Percentiles rank a stretch among this genome's conserved stretches.
Evolutionary conservation across 1,140 invertebrate genomes (phyloP).

Genomic region (Paralvinella palmiformis): DNA sequence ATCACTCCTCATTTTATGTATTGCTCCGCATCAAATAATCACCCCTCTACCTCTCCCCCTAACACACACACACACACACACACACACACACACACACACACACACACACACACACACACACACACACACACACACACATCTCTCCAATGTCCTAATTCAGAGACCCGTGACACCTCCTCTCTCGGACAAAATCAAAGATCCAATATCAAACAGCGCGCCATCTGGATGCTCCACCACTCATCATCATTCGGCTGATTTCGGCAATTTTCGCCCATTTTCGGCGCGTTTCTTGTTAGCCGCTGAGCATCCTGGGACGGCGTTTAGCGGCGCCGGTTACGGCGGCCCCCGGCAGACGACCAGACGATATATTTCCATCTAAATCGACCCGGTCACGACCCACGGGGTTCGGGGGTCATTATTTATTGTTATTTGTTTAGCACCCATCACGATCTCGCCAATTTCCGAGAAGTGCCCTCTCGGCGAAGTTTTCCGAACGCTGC

Average conservation of each 20-base stretch:
- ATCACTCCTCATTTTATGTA: no score
- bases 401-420: no score
- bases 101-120: not conserved
- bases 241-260: not conserved
- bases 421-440: no score
- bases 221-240: not conserved
- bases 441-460: no score
- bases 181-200: not conserved
- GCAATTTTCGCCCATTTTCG: not conserved
- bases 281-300: not conserved
- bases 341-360: no score
- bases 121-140: not conserved
- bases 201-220: not conserved
- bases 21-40: not conserved
- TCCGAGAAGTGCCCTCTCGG: no score
- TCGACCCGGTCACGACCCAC: no score
- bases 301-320: not conserved
- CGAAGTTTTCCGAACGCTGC: no score
- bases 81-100: not conserved
- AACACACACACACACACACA: not conserved
- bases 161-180: no score
- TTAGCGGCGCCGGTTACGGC: no score
- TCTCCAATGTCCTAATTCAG: no score
- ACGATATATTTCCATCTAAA: no score
- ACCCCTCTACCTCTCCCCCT: not conserved